These are phyloP conservation scores for Dugesia japonica DNA, from an alignment of 2,888 invertebrate genomes.

Conservation along the genomic window DNA sequence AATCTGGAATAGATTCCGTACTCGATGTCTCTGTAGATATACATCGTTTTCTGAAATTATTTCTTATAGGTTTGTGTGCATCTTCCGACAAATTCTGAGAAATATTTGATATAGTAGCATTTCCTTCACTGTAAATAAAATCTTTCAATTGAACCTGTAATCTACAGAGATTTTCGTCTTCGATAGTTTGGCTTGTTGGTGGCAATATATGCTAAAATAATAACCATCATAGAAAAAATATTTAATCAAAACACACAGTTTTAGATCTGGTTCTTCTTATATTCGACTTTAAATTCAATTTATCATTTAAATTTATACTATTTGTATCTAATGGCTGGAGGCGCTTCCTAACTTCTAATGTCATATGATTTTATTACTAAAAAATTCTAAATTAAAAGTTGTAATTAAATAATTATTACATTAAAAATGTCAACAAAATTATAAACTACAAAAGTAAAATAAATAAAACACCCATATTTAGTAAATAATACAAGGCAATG, in stretches of 20 bases:
- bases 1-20: neutral
- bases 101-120: neutral
- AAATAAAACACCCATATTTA: conserved; percentile 9
- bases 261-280: conserved; percentile 10
- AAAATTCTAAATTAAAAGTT: neutral
- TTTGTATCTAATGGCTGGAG: neutral
- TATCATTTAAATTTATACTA: neutral
- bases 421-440: neutral
- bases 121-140: neutral
- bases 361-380: neutral
- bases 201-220: neutral
- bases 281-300: neutral
- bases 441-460: neutral
- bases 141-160: neutral
- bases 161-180: neutral
- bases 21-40: conserved; percentile 12
- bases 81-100: neutral
- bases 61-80: neutral
- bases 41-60: neutral
- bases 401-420: neutral
- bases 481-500: conserved; percentile 15
- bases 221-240: neutral
- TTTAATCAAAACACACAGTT: neutral
- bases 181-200: neutral
- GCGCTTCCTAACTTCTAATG: neutral